Conservation (phyloP, 23 tunicate genomes). For the Ascidia mentula region DNA sequence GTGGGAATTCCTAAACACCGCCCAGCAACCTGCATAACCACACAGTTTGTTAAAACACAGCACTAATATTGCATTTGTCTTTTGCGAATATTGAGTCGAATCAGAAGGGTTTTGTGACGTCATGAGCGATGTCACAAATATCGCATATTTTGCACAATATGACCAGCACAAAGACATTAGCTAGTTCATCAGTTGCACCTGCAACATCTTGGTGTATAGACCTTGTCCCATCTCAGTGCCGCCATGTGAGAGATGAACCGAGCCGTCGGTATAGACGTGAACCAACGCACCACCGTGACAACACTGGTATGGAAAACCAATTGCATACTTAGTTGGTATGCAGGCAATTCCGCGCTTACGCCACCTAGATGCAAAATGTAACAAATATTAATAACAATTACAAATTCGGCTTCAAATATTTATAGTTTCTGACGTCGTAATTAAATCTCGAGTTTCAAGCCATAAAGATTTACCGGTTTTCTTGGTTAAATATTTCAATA, state of each 20-base stretch:
- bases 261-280: slow-evolving; percentile 75
- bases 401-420: too few species aligned
- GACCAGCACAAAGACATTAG: too few species aligned
- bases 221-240: slow-evolving; percentile 99
- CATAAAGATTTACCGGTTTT: slow-evolving; percentile 48
- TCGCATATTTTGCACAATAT: too few species aligned
- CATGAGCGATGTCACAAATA: too few species aligned
- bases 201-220: slow-evolving; percentile 90
- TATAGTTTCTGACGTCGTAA: too few species aligned
- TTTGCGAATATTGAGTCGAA: too few species aligned
- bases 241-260: slow-evolving; percentile 84
- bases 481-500: slow-evolving; percentile 47
- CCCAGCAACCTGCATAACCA: slow-evolving; percentile 61
- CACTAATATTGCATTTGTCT: too few species aligned
- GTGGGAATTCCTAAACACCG: slow-evolving; percentile 70
- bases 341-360: slow-evolving; percentile 45
- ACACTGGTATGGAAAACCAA: slow-evolving; percentile 15
- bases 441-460: too few species aligned
- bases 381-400: too few species aligned
- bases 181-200: too few species aligned
- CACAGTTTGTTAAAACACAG: too few species aligned
- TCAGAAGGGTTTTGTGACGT: too few species aligned
- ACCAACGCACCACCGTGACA: slow-evolving; percentile 91
- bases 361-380: slow-evolving; percentile 52
- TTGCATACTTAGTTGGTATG: slow-evolving; percentile 35